phyloP scores from a whole-genome alignment of 2,888 invertebrate genomes.

The Pyrgus malvae region DNA sequence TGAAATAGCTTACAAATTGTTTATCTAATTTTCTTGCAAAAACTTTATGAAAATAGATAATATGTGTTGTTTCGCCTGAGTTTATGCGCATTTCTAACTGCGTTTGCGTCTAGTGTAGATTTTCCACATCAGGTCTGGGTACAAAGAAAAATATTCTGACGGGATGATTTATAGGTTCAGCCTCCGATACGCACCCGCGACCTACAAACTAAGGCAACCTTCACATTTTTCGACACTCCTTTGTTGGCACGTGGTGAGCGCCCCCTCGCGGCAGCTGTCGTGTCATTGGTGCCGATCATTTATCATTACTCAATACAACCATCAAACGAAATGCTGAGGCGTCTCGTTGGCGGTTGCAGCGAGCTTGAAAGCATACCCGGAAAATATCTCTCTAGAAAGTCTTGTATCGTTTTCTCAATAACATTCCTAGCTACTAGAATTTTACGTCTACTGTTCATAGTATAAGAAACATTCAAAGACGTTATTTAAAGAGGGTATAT shows the following conservation, averaged over 20 bases:
- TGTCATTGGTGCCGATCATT: slow-evolving; percentile 73
- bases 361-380: slow-evolving; percentile 38
- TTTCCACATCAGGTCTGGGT: slow-evolving; percentile 53
- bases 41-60: no score
- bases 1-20: no score
- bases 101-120: slow-evolving; percentile 17
- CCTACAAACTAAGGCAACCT: slow-evolving; percentile 79
- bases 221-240: slow-evolving; percentile 77
- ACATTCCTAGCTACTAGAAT: background rate
- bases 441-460: no score
- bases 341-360: slow-evolving; percentile 72
- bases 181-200: slow-evolving; percentile 69
- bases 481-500: no score
- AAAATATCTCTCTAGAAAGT: slow-evolving; percentile 28
- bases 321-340: slow-evolving; percentile 57
- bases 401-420: slow-evolving; percentile 16
- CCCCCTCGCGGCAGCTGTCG: slow-evolving; percentile 69
- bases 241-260: slow-evolving; percentile 74
- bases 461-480: no score
- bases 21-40: no score
- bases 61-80: background rate
- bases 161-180: slow-evolving; percentile 75
- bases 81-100: background rate
- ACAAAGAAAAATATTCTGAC: slow-evolving; percentile 67
- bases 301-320: slow-evolving; percentile 78